Percentiles rank a stretch among this genome's conserved stretches.
These are phyloP conservation scores for Amphimedon queenslandica DNA, from an alignment of 37 sponge, comb jelly and placozoan genomes.

Conservation along the genomic window DNA sequence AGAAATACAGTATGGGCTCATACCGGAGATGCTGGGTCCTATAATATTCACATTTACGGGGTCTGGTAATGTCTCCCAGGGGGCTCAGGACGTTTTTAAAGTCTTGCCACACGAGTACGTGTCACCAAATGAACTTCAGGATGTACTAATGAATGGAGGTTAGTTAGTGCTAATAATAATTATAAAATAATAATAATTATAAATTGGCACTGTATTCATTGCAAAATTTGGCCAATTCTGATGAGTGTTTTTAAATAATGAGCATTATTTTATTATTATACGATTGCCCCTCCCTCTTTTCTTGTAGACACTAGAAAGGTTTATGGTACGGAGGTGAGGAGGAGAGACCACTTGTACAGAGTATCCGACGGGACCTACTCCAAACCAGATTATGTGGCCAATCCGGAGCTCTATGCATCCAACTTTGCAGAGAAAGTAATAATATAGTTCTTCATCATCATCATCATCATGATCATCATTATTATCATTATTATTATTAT, in stretches of 20 bases:
- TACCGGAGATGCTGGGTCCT: slow-evolving; percentile 64
- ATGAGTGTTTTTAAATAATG: background rate
- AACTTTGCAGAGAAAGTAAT: slow-evolving; percentile 63
- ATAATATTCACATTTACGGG: slow-evolving; percentile 94
- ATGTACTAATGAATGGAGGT: slow-evolving; percentile 81
- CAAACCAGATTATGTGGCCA: slow-evolving; percentile 34
- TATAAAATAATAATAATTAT: too few species aligned
- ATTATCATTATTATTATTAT: background rate
- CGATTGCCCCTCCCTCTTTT: background rate
- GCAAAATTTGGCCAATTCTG: background rate
- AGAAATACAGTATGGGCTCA: slow-evolving; percentile 68
- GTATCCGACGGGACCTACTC: slow-evolving; percentile 44
- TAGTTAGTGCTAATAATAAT: too few species aligned
- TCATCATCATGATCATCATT: slow-evolving; percentile 6
- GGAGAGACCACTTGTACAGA: slow-evolving; percentile 58
- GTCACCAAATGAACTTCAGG: slow-evolving; percentile 67
- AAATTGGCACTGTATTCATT: background rate
- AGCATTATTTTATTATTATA: background rate
- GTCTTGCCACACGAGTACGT: slow-evolving; percentile 92
- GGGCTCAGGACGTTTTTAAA: slow-evolving; percentile 88
- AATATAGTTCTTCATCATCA: background rate
- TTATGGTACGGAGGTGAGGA: slow-evolving; percentile 69
- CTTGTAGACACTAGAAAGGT: slow-evolving; percentile 52
- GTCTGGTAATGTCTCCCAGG: slow-evolving; percentile 93
- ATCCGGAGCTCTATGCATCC: slow-evolving; percentile 54